Evolutionary conservation across 2,113 vertebrate species (phyloP).

Genomic region (Hassar affinis): DNA sequence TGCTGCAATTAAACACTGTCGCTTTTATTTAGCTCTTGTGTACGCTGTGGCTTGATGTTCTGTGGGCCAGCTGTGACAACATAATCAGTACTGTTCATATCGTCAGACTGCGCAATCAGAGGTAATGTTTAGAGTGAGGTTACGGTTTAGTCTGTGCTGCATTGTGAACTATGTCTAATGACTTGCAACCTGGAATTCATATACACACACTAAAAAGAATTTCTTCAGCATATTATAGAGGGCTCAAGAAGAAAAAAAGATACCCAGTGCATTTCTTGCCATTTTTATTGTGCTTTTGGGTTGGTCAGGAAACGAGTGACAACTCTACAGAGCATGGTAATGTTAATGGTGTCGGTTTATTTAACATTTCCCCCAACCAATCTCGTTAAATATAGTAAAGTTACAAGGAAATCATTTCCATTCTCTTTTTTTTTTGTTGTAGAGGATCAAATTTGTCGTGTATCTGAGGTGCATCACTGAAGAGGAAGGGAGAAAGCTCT

Average conservation of each 20-base stretch:
- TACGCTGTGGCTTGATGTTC: slow-evolving; percentile 2
- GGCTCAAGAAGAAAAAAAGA: slow-evolving; percentile 30
- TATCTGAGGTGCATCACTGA: slow-evolving; percentile 34
- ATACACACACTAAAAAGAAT: neutral
- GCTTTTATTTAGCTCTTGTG: slow-evolving; percentile 21
- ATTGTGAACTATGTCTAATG: neutral
- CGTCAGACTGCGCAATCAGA: slow-evolving; percentile 8
- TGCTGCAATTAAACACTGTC: slow-evolving; percentile 28
- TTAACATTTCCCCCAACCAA: slow-evolving; percentile 55
- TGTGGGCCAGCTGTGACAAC: neutral
- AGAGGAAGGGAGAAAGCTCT: slow-evolving; percentile 30
- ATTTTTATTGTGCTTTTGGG: slow-evolving; percentile 79
- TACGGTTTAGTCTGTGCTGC: neutral
- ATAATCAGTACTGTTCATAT: slow-evolving; percentile 16
- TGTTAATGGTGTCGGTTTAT: slow-evolving; percentile 66
- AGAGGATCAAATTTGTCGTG: slow-evolving; percentile 57
- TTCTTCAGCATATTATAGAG: neutral
- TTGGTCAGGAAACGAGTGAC: slow-evolving; percentile 73
- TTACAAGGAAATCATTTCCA: slow-evolving; percentile 56
- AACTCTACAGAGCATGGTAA: slow-evolving; percentile 62
- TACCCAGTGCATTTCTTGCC: slow-evolving; percentile 58
- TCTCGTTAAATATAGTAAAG: slow-evolving; percentile 57
- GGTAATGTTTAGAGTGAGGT: neutral
- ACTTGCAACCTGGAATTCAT: neutral
- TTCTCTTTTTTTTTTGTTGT: slow-evolving; percentile 5